Percentiles rank a stretch among this genome's conserved stretches.
Evolutionary conservation across 2,797 vertebrate species (phyloP).

Genomic region (Pseudomugil gertrudae): DNA sequence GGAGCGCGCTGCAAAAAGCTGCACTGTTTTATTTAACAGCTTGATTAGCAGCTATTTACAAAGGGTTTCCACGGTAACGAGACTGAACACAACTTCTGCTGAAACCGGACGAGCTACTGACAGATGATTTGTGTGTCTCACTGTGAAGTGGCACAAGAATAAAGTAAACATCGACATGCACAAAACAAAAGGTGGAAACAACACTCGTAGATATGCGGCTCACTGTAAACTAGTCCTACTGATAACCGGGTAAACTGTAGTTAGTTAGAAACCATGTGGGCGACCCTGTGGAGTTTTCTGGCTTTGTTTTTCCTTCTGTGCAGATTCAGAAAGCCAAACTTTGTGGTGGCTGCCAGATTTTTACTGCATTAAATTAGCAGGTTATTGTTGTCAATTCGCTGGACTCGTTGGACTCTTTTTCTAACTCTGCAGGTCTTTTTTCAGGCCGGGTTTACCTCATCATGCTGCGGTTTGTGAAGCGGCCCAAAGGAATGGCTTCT

Average conservation of each 20-base stretch:
- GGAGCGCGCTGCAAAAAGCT: no score
- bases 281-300: slow-evolving; percentile 29
- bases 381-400: no score
- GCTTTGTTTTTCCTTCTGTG: no score
- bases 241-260: slow-evolving; percentile 1
- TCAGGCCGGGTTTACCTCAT: no score
- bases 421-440: no score
- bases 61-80: slow-evolving; percentile 23
- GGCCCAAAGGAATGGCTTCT: no score
- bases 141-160: slow-evolving; percentile 4
- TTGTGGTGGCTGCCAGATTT: no score
- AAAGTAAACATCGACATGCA: neutral
- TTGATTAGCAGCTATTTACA: slow-evolving; percentile 48
- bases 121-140: neutral
- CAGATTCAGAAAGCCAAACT: no score
- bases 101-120: neutral
- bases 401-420: no score
- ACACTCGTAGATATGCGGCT: neutral
- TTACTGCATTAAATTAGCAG: no score
- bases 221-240: slow-evolving; percentile 15
- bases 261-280: slow-evolving; percentile 12
- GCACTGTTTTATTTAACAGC: neutral
- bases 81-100: neutral
- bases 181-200: neutral
- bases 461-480: no score